Conservation (phyloP, 2,888 invertebrate species). For the Zaprionus obscuricornis region DNA sequence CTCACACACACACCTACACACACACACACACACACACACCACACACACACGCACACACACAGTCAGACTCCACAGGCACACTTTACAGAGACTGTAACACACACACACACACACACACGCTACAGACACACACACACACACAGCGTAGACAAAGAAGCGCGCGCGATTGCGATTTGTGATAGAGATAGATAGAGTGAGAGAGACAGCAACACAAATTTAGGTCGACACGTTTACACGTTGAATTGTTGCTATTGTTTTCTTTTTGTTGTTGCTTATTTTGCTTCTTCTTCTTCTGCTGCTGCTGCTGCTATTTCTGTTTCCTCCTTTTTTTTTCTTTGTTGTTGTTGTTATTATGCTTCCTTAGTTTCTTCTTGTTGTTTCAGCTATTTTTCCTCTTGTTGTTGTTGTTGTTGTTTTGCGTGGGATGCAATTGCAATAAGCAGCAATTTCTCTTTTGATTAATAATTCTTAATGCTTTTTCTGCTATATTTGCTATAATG, state of each 20-base stretch:
- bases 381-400: no score
- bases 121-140: conserved; percentile 24
- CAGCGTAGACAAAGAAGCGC: conserved; percentile 13
- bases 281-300: conserved; percentile 17
- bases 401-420: conserved; percentile 17
- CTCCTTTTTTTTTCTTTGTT: conserved; percentile 17
- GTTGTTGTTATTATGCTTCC: conserved; percentile 14
- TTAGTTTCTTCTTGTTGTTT: conserved; percentile 9
- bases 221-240: conserved; percentile 61
- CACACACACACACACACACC: conserved; percentile 16
- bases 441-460: conserved; percentile 30
- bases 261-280: conserved; percentile 22
- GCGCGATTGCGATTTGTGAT: conserved; percentile 2
- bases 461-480: conserved; percentile 6
- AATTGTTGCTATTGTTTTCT: conserved; percentile 19
- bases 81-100: conserved; percentile 17
- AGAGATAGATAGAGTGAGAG: conserved; percentile 16
- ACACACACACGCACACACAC: conserved; percentile 14
- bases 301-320: conserved; percentile 21
- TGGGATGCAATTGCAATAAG: conserved; percentile 39
- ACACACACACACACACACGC: conserved; percentile 13
- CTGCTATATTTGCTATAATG: conserved; percentile 42
- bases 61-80: conserved; percentile 10
- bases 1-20: conserved; percentile 19
- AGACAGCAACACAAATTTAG: conserved; percentile 39